These are phyloP conservation scores for Pachycephus smyrnensis DNA, from an alignment of 2,888 invertebrate genomes.

Conservation along the genomic window DNA sequence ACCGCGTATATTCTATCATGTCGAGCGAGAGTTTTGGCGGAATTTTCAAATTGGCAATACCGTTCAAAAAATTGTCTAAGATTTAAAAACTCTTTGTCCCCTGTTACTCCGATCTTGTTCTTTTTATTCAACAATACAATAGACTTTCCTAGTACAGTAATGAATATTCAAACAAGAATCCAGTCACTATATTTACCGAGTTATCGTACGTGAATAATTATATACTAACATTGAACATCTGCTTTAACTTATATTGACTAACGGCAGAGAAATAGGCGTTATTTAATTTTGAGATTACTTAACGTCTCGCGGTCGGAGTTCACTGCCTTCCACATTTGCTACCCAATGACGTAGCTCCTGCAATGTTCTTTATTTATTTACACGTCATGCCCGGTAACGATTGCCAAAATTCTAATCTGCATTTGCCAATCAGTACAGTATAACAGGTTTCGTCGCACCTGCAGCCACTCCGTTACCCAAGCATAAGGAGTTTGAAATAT, in stretches of 20 bases:
- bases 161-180: background rate
- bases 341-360: background rate
- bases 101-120: background rate
- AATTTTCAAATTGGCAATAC: too few relatives aligned
- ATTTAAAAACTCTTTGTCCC: background rate
- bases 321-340: background rate
- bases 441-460: background rate
- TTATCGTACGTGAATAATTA: background rate
- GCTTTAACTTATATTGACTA: background rate
- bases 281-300: background rate
- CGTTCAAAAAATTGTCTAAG: background rate
- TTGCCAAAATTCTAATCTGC: background rate
- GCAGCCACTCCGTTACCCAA: background rate
- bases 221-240: background rate
- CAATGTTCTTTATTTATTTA: background rate
- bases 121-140: background rate
- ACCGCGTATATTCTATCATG: too few relatives aligned
- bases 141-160: background rate
- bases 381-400: background rate
- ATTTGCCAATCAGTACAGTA: background rate
- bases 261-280: background rate
- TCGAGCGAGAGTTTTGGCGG: too few relatives aligned
- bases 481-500: background rate
- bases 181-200: background rate
- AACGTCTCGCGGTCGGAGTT: constrained; percentile 1